phyloP scores from a whole-genome alignment of 2,113 vertebrate genomes.

The Amblyopsis rosae region DNA sequence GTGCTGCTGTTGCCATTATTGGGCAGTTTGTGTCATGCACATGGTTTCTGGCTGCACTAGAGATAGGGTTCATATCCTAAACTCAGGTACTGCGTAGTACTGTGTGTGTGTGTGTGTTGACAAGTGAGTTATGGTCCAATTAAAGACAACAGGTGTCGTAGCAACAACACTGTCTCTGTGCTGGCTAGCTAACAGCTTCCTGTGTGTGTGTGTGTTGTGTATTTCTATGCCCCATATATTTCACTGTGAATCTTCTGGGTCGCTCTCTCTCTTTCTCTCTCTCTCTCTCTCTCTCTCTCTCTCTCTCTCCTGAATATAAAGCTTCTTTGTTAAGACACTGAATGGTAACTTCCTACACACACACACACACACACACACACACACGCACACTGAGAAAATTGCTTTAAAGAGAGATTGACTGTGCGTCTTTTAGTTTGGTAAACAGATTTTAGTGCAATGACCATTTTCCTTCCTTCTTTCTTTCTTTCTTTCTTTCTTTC shows the following conservation, averaged over 20 bases:
- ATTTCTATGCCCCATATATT: neutral
- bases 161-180: neutral
- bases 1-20: too few relatives aligned
- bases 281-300: neutral
- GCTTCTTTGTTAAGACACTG: conserved; percentile 2
- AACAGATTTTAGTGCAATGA: neutral
- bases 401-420: neutral
- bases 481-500: neutral
- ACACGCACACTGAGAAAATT: neutral
- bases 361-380: neutral
- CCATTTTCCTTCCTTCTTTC: neutral
- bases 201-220: conserved; percentile 1
- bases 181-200: neutral
- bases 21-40: too few relatives aligned
- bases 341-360: conserved; percentile 7
- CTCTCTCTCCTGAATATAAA: neutral
- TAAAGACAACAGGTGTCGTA: neutral
- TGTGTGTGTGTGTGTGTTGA: neutral
- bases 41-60: too few relatives aligned
- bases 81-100: neutral
- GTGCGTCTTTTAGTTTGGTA: neutral
- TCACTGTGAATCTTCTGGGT: too few relatives aligned
- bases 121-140: conserved; percentile 1
- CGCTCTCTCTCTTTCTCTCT: neutral
- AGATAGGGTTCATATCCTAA: neutral